These are phyloP conservation scores for Arbacia lixula DNA, from an alignment of 53 echinoderm and acorn worm species.

Conservation along the genomic window DNA sequence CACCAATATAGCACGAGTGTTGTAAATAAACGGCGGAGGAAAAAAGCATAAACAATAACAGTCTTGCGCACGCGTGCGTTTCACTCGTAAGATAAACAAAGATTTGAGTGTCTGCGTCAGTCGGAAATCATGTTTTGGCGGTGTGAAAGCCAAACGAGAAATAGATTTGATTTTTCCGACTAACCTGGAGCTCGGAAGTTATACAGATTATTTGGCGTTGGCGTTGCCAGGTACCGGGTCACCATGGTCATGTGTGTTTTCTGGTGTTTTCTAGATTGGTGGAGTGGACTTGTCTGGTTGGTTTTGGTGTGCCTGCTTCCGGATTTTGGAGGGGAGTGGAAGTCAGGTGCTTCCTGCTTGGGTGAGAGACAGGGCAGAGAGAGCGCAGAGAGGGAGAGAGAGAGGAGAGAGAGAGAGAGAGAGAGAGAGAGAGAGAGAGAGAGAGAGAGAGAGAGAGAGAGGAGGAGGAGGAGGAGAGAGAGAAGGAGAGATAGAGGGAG, in stretches of 20 bases:
- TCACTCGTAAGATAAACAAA: background rate
- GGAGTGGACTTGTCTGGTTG: no score
- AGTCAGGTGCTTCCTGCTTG: constrained; percentile 21
- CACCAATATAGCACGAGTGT: no score
- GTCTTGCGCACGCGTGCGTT: no score
- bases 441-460: background rate
- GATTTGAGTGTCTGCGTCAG: constrained; percentile 20
- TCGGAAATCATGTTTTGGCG: background rate
- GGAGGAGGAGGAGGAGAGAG: no score
- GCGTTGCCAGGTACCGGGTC: constrained; percentile 35
- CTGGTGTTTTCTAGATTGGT: background rate
- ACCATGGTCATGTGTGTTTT: background rate
- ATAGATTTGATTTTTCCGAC: constrained; percentile 4
- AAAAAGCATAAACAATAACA: no score
- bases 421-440: background rate
- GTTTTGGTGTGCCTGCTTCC: no score
- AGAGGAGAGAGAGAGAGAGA: background rate
- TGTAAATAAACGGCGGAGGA: no score
- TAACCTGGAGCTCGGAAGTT: constrained; percentile 12
- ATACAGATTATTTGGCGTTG: background rate
- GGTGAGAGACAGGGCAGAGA: background rate
- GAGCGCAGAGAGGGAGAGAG: background rate
- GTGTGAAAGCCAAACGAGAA: background rate
- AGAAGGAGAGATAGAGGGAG: no score
- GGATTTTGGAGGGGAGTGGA: constrained; percentile 31